Percentiles rank a stretch among this genome's conserved stretches.
Conservation (phyloP, 92 coral and sea anemone species). For the Virgularia gustaviana region DNA sequence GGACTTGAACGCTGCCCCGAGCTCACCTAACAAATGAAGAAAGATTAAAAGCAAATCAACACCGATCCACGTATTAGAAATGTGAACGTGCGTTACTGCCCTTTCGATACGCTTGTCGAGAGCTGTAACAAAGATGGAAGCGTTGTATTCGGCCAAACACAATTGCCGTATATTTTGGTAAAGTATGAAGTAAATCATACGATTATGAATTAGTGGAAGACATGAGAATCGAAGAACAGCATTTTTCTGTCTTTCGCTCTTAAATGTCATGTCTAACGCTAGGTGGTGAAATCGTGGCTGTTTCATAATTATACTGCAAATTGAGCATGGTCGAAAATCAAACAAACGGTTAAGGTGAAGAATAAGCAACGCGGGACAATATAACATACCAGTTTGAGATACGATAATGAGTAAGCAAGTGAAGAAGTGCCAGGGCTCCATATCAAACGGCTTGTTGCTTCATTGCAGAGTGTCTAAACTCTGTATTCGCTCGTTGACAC, state of each 20-base stretch:
- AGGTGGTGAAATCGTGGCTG: conserved; percentile 97
- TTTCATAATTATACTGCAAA: conserved; percentile 92
- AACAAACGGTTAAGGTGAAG: conserved; percentile 74
- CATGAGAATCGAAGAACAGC: conserved; percentile 26
- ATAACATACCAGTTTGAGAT: conserved; percentile 30
- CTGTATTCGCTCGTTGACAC: conserved; percentile 20
- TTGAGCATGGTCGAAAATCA: conserved; percentile 86
- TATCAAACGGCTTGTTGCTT: conserved; percentile 22
- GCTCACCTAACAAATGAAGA: conserved; percentile 39
- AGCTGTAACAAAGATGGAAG: conserved; percentile 6
- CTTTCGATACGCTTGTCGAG: conserved; percentile 19
- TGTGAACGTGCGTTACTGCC: no score
- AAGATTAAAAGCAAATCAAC: conserved; percentile 36
- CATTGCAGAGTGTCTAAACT: conserved; percentile 27
- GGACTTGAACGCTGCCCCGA: conserved; percentile 19
- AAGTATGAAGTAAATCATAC: not conserved
- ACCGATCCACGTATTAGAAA: conserved; percentile 20
- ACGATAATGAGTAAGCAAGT: conserved; percentile 4
- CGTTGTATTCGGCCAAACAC: not conserved
- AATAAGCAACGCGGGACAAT: conserved; percentile 3
- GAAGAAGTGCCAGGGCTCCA: not conserved
- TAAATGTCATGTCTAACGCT: conserved; percentile 44
- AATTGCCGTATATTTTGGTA: not conserved
- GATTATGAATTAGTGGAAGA: not conserved
- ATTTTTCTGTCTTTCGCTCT: conserved; percentile 25